Evolutionary conservation across 2,797 vertebrate species (phyloP).

Genomic region (Clamator glandarius): DNA sequence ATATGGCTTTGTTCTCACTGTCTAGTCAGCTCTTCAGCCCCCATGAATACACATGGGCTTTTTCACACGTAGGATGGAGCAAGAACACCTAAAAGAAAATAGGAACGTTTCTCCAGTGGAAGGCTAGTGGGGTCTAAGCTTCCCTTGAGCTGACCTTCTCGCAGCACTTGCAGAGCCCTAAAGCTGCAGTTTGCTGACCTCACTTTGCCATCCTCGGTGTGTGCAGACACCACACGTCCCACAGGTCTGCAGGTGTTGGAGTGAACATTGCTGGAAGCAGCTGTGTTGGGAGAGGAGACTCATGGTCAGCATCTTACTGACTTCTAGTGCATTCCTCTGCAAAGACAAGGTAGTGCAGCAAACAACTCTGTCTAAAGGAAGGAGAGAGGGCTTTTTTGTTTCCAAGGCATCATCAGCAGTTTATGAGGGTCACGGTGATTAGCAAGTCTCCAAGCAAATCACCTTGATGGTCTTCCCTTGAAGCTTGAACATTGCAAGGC

Average conservation of each 20-base stretch:
- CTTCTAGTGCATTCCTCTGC: neutral
- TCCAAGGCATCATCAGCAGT: neutral
- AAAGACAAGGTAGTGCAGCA: fast-evolving
- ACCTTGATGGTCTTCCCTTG: neutral
- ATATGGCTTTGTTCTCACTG: constrained; percentile 35
- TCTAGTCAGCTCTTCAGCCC: neutral
- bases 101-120: neutral
- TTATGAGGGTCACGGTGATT: neutral
- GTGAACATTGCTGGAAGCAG: fast-evolving
- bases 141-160: neutral
- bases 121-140: neutral
- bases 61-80: neutral
- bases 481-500: neutral
- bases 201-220: fast-evolving
- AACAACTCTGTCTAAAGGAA: neutral
- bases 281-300: neutral
- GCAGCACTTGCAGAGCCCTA: neutral
- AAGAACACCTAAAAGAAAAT: neutral
- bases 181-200: neutral
- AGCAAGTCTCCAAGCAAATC: neutral
- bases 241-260: neutral
- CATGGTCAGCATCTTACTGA: neutral
- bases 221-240: neutral
- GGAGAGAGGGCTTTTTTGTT: neutral
- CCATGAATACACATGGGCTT: neutral